Percentiles rank a stretch among this genome's conserved stretches.
Conservation (phyloP, 2,888 invertebrate species). For the Byasa hedistus region DNA sequence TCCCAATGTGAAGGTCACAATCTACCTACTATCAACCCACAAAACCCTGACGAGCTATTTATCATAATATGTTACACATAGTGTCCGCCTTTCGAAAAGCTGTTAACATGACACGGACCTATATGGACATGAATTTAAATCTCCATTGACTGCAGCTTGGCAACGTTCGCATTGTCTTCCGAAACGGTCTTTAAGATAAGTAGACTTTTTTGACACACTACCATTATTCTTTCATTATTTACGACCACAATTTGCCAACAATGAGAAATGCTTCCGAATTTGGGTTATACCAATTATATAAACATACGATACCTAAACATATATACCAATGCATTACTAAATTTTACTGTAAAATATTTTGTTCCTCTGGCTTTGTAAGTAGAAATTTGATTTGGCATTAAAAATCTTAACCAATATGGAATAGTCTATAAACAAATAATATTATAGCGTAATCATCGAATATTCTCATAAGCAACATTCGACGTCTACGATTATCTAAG, state of each 20-base stretch:
- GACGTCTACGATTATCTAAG: too few relatives aligned
- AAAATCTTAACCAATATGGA: too few relatives aligned
- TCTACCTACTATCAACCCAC: constrained; percentile 27
- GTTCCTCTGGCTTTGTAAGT: too few relatives aligned
- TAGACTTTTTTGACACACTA: constrained; percentile 8
- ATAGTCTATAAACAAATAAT: too few relatives aligned
- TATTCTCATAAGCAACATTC: too few relatives aligned
- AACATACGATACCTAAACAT: constrained; percentile 11
- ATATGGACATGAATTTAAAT: constrained; percentile 20
- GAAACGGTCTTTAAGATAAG: constrained; percentile 3
- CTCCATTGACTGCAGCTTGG: constrained; percentile 4
- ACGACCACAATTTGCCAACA: constrained; percentile 25
- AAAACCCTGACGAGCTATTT: constrained; percentile 23
- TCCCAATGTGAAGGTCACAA: constrained; percentile 21
- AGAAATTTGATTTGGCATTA: too few relatives aligned
- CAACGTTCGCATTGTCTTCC: constrained; percentile 9
- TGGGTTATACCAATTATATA: constrained; percentile 8
- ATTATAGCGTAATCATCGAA: too few relatives aligned
- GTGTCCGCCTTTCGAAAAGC: constrained; percentile 30
- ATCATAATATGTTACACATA: constrained; percentile 20
- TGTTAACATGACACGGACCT: constrained; percentile 15
- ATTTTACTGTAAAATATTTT: too few relatives aligned
- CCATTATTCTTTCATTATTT: constrained; percentile 8
- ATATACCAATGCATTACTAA: background rate
- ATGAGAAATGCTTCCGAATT: constrained; percentile 13